A percentile compares a stretch with the other conserved stretches of the same genome.
These are phyloP conservation scores for Polypedilum pembai DNA, from an alignment of 1,140 invertebrate genomes.

Conservation along the genomic window DNA sequence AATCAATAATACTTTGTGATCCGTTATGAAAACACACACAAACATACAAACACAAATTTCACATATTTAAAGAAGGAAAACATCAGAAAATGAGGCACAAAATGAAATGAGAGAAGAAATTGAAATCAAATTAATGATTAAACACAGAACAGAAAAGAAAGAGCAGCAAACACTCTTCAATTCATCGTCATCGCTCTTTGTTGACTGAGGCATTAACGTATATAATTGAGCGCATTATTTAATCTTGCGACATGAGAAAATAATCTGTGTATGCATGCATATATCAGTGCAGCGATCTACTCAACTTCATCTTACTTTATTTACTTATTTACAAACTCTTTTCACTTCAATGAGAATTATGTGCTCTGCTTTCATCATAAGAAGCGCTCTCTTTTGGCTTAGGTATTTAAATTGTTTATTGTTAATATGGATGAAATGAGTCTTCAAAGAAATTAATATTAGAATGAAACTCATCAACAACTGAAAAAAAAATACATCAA, in stretches of 20 bases:
- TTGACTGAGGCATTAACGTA: conserved; percentile 21
- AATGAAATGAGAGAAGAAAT: not conserved
- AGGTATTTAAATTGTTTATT: no score
- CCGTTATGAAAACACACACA: conserved; percentile 12
- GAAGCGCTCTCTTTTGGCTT: no score
- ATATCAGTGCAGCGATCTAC: no score
- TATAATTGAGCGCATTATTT: conserved; percentile 16
- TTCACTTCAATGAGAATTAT: not conserved
- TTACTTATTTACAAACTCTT: not conserved
- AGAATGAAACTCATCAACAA: no score
- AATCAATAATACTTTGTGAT: not conserved
- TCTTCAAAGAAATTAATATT: no score
- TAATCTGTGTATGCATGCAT: no score
- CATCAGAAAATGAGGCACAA: not conserved
- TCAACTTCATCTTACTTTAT: no score
- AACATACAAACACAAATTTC: not conserved
- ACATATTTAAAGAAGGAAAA: conserved; percentile 1
- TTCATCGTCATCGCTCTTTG: not conserved
- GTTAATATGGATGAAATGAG: no score
- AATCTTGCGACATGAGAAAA: not conserved
- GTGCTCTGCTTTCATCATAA: no score
- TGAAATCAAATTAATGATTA: not conserved
- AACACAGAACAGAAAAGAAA: not conserved
- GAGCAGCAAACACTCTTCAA: not conserved
- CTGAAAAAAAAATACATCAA: no score